Evolutionary conservation across 23 tunicate species (phyloP).

Genomic region (Trididemnum clinides): DNA sequence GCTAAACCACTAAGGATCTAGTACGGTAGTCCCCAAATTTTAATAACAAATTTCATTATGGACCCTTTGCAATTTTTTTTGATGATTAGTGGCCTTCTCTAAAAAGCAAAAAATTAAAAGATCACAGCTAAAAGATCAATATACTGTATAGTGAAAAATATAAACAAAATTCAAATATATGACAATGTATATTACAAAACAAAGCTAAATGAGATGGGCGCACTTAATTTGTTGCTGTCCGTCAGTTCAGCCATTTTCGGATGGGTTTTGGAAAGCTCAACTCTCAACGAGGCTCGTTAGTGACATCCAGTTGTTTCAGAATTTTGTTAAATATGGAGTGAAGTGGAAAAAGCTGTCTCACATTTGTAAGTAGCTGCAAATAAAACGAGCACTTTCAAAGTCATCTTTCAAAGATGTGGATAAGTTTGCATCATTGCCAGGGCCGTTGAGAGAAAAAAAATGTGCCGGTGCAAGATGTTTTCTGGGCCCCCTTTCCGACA

Average conservation of each 20-base stretch:
- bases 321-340: neutral
- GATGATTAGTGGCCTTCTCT: neutral
- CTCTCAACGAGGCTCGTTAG: neutral
- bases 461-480: too few relatives aligned
- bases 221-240: neutral
- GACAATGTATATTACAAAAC: neutral
- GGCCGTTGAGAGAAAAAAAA: too few relatives aligned
- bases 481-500: too few relatives aligned
- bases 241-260: neutral
- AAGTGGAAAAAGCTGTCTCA: neutral
- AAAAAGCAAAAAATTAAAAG: neutral
- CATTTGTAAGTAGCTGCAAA: neutral
- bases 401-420: too few relatives aligned
- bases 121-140: neutral
- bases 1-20: too few relatives aligned
- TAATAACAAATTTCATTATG: neutral
- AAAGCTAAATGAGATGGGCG: neutral
- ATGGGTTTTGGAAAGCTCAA: neutral
- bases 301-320: neutral
- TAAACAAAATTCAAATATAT: neutral
- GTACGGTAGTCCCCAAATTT: neutral
- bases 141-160: neutral
- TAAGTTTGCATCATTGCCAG: too few relatives aligned
- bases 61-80: neutral
- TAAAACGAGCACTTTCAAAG: too few relatives aligned